Conservation (phyloP, 2,888 invertebrate species). For the Patella ulyssiponensis region DNA sequence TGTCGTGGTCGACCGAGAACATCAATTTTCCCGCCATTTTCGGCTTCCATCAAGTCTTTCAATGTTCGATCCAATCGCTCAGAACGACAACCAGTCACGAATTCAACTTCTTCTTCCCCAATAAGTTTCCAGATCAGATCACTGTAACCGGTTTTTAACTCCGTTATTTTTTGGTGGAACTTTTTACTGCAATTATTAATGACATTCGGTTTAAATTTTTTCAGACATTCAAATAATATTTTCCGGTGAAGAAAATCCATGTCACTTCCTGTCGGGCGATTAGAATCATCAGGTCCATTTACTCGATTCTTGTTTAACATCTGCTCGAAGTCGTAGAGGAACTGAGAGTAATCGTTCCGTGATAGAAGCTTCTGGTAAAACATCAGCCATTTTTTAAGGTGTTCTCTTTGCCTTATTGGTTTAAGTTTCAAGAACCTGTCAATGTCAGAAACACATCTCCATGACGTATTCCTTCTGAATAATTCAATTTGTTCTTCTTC, state of each 20-base stretch:
- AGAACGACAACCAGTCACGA: conserved; percentile 19
- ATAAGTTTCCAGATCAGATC: conserved; percentile 9
- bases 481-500: not conserved
- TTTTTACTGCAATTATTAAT: not conserved
- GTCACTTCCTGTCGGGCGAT: not conserved
- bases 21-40: conserved; percentile 13
- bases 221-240: not conserved
- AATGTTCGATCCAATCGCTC: not conserved
- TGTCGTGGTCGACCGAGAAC: conserved; percentile 14
- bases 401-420: conserved; percentile 36
- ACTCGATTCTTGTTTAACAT: not conserved
- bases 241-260: not conserved
- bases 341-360: conserved; percentile 23
- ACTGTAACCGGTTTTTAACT: not conserved
- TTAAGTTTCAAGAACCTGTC: conserved; percentile 33
- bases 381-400: conserved; percentile 40
- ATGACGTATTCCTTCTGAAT: not conserved
- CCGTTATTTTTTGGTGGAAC: not conserved
- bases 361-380: conserved; percentile 44
- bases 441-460: not conserved
- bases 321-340: not conserved
- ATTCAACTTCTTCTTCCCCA: conserved; percentile 7
- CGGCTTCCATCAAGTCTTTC: conserved; percentile 21
- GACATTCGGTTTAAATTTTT: not conserved
- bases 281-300: not conserved